phyloP scores from a whole-genome alignment of 1,140 invertebrate genomes.

The Saccostrea glomerata region DNA sequence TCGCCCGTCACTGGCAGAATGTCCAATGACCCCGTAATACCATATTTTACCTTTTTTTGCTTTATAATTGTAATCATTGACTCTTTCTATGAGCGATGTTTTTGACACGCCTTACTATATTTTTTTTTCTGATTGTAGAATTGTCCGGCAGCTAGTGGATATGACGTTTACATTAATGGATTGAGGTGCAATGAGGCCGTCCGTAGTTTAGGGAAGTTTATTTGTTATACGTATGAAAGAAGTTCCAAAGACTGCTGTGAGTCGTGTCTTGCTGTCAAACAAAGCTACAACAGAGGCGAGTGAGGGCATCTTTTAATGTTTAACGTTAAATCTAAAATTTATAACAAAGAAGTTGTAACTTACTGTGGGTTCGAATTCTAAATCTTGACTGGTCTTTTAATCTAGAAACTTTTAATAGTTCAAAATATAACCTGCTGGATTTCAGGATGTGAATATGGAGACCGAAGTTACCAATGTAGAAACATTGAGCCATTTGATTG shows the following conservation, averaged over 20 bases:
- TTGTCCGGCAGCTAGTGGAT: background rate
- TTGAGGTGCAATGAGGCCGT: constrained; percentile 67
- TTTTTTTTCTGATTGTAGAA: background rate
- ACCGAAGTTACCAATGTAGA: constrained; percentile 66
- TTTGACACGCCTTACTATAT: background rate
- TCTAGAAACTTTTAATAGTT: background rate
- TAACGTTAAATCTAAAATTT: background rate
- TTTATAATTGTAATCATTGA: too few relatives aligned
- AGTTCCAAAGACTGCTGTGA: constrained; percentile 69
- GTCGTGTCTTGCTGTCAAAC: constrained; percentile 64
- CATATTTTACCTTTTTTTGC: background rate
- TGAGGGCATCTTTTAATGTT: background rate
- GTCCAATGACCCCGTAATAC: background rate
- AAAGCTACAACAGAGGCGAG: constrained; percentile 56
- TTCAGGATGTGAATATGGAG: constrained; percentile 74
- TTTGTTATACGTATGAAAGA: constrained; percentile 72
- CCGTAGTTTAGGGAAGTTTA: constrained; percentile 62
- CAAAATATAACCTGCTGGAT: background rate
- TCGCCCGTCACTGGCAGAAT: background rate
- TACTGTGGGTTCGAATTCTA: background rate
- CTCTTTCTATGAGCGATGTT: background rate
- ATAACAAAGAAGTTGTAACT: background rate
- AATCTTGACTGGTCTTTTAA: background rate
- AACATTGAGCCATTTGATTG: constrained; percentile 68
- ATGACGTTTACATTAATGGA: constrained; percentile 66